Evolutionary conservation across 2,113 vertebrate genomes (phyloP), one percentile per base, ranked within the genome.

Genomic region (Engystomops pustulosus): DNA sequence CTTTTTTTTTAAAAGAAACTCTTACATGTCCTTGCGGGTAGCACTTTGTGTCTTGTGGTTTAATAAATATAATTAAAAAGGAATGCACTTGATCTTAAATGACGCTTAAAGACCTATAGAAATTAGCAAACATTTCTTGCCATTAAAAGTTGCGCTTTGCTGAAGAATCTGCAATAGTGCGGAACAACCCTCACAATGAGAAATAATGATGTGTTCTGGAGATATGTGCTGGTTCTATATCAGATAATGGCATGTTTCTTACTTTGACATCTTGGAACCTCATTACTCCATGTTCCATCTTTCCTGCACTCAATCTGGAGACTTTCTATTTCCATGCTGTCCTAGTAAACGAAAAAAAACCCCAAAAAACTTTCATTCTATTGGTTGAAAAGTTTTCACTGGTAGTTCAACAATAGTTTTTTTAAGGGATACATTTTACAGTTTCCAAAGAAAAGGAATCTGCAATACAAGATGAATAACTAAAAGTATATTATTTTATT

Each of bases 221-320:
- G 49, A 58, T 30, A 32, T 81, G 25, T 36, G 41, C 6, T 20
- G 36, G 25, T 17, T 27, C 20, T 65, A 17, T 27, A 45, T 23
- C 41, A 67, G 47, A n/a, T 3, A 58, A 27, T 18, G 3, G 15
- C 14, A 45, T 34, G 62, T 55, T 44, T 86, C 96, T 98, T 95
- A 99, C 98, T 93, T 90, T 95, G 92, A 90, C 98, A 99, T 15
- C 47, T 58, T 2, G 96, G 96, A 58, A 95, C 89, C 27, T 69
- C 80, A 89, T 93, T 93, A 90, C 95, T 98, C 98, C 98, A 99
- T 0, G 87, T 91, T 3, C 98, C 96, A 0, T 97, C 91, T 86
- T 94, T 93, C 86, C 89, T 91, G 83, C 98, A 99, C 80, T 95
- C 92, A 0, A 97, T 89, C 91, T 99, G 96, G 81, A 93, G 93